Evolutionary conservation across 2,888 invertebrate species (phyloP).

Genomic region (Agapostemon virescens): DNA sequence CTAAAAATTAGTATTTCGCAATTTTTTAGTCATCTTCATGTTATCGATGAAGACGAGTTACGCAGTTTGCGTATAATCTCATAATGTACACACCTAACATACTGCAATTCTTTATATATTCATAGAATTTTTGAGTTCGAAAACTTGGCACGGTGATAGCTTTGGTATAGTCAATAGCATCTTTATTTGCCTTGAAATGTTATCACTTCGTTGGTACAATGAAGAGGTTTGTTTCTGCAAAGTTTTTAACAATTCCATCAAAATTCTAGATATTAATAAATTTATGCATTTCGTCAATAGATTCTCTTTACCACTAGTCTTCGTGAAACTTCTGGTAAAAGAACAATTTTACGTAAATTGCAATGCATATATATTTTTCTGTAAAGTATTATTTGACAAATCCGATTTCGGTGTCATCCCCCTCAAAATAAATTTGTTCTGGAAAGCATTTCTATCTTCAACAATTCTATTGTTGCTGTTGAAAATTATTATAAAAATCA

Average conservation of each 20-base stretch:
- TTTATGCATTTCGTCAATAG: too few species aligned
- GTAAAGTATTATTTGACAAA: too few species aligned
- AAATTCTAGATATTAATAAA: not conserved
- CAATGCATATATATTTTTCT: too few species aligned
- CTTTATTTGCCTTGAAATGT: not conserved
- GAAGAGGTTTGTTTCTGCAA: not conserved
- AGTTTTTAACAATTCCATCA: not conserved
- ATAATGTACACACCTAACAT: not conserved
- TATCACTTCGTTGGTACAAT: too few species aligned
- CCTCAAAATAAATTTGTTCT: too few species aligned
- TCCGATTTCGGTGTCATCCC: too few species aligned
- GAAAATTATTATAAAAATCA: too few species aligned
- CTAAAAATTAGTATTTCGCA: not conserved
- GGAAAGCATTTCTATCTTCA: too few species aligned
- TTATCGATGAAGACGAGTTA: not conserved
- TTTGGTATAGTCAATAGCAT: not conserved
- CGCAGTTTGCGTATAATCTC: not conserved
- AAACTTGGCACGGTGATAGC: not conserved
- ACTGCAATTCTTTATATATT: not conserved
- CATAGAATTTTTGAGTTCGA: not conserved
- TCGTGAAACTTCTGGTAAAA: too few species aligned
- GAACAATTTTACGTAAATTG: too few species aligned
- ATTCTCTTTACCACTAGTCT: too few species aligned
- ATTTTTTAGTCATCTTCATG: not conserved
- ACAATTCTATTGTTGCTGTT: too few species aligned